These are phyloP conservation scores for Centropus bengalensis DNA, from an alignment of 2,113 vertebrate genomes.

Conservation along the genomic window DNA sequence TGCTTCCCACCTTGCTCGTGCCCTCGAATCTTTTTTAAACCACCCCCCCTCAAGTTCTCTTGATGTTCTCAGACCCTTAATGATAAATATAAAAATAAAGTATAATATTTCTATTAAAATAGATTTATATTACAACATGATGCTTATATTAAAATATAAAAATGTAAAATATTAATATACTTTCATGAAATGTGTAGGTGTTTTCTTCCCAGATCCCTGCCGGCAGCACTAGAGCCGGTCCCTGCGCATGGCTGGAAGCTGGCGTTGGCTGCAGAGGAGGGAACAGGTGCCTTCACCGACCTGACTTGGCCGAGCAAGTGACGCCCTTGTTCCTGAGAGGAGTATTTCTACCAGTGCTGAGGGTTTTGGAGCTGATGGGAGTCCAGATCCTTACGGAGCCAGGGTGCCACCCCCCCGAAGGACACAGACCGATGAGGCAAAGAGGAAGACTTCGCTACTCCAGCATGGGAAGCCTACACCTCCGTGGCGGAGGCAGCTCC, in stretches of 20 bases:
- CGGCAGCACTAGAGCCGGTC: accelerated
- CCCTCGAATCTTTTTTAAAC: background rate
- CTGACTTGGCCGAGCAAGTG: background rate
- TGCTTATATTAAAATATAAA: too few species aligned
- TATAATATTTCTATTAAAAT: too few species aligned
- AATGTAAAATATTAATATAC: background rate
- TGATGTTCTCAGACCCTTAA: background rate
- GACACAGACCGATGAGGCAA: accelerated
- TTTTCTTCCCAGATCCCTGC: accelerated
- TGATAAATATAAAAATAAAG: too few species aligned
- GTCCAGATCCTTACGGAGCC: background rate
- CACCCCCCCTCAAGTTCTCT: background rate
- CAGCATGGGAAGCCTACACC: background rate
- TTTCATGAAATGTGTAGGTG: accelerated
- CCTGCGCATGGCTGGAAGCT: background rate
- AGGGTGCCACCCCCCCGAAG: background rate
- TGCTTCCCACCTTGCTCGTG: background rate
- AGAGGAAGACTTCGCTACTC: background rate
- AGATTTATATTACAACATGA: too few species aligned
- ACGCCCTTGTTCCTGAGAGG: accelerated
- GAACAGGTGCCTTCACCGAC: accelerated
- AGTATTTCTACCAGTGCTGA: background rate
- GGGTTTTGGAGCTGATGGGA: background rate
- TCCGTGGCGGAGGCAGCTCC: background rate
- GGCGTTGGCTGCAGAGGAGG: background rate